Evolutionary conservation across 1,140 invertebrate genomes (phyloP), one percentile per base, ranked within the genome.

Genomic region (Drosophila yakuba): DNA sequence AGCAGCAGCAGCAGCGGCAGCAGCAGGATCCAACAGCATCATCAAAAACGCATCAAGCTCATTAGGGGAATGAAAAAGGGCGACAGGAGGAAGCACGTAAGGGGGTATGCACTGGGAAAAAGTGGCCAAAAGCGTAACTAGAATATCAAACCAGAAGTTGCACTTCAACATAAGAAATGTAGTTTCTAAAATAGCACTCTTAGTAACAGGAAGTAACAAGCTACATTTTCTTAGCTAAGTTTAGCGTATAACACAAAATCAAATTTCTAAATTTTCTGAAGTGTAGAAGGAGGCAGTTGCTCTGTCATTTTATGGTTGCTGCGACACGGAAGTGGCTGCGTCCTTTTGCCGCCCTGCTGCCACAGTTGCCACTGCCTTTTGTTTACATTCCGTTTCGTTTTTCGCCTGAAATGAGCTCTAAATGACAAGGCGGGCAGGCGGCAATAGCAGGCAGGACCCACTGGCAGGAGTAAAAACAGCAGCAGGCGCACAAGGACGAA

Each of bases 41-140:
- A 86, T 86, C 83, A 86, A 86, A 86, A 86, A 86, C 83, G 83
- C 83, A 86, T 86, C 83, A 86, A 81, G 68, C 84, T 89, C 79
- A 86, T 86, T 88, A 78, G 74, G 63, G 48, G 38, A 38, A 61
- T 51, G 69, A 32, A 71, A 61, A 50, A 57, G 41, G 36, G 52
- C 56, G 44, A 15, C 8, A 28, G 51, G 12, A 7, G 6, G 10
- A 12, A 20, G 25, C 14, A 7, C 36, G 12, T 15, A 28, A 41
- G 60, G 28, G 36, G 52, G 23, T 20, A 2, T 61, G 23, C 54
- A 62, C 60, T 43, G 3, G 0, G 2, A 32, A 41, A 62, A 62
- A 62, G 15, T 32, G 14, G 8, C 0, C 28, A 28, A 28, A 28
- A 1, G 6, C 28, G 6, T 28, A 28, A 32, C 32, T 32, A 32